A percentile compares a stretch with the other conserved stretches of the same genome.
These are phyloP conservation scores for Dipodomys merriami DNA, from an alignment of 2,113 vertebrate species.

Conservation along the genomic window DNA sequence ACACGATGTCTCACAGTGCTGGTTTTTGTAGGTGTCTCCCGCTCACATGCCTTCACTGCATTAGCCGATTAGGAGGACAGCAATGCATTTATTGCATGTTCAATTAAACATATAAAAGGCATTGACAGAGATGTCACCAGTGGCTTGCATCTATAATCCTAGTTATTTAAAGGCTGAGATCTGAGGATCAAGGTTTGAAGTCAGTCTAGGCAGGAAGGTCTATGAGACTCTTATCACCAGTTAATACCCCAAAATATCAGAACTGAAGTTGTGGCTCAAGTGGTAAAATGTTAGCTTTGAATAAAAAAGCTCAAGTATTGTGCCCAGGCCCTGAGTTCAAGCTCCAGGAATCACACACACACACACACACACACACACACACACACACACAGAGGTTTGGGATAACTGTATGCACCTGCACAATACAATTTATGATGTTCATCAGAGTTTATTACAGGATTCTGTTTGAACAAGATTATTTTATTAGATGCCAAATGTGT, in stretches of 20 bases:
- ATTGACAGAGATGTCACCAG: not conserved
- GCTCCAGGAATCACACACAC: no score
- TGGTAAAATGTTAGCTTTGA: no score
- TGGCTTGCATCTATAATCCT: no score
- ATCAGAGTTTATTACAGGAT: constrained; percentile 23
- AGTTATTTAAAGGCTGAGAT: no score
- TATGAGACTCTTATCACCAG: no score
- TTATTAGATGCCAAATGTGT: constrained; percentile 41
- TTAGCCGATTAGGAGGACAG: not conserved
- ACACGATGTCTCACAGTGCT: not conserved
- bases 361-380: not conserved
- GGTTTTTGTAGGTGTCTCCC: not conserved
- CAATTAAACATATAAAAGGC: not conserved
- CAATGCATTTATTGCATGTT: not conserved
- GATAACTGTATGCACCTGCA: not conserved
- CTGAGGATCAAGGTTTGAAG: no score
- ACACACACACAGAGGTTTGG: not conserved
- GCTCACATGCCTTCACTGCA: not conserved
- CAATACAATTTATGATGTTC: constrained; percentile 7
- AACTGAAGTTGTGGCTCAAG: no score
- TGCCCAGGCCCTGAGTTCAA: no score
- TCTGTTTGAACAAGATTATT: constrained; percentile 27
- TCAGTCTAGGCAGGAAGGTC: no score
- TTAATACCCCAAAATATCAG: no score
- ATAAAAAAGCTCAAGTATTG: no score